Conservation (phyloP, 2,888 invertebrate genomes). For the Noctua fimbriata region DNA sequence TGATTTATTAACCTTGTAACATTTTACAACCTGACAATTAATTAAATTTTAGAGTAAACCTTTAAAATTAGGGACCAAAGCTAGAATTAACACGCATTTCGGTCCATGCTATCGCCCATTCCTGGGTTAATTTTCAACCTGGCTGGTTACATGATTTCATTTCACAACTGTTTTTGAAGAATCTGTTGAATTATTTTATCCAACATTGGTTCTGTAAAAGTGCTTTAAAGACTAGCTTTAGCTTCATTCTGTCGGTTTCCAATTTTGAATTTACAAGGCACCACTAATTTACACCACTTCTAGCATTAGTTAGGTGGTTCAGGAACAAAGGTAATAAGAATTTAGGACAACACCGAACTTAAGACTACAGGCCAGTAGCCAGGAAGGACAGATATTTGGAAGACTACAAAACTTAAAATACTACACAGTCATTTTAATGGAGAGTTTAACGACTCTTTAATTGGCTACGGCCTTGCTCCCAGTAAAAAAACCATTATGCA, state of each 20-base stretch:
- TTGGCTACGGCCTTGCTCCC: slow-evolving; percentile 9
- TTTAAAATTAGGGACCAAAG: neutral
- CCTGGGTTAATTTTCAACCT: neutral
- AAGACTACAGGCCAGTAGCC: neutral
- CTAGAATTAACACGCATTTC: neutral
- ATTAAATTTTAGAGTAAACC: neutral
- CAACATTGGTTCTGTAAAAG: neutral
- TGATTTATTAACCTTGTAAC: slow-evolving; percentile 25
- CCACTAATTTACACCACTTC: neutral
- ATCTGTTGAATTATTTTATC: neutral
- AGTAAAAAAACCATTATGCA: slow-evolving; percentile 11
- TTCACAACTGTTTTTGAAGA: slow-evolving; percentile 7
- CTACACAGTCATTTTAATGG: slow-evolving; percentile 33
- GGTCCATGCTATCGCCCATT: neutral
- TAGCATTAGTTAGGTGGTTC: neutral
- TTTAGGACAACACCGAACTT: neutral
- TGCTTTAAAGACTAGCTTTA: neutral
- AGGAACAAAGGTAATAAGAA: neutral
- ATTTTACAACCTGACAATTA: slow-evolving; percentile 21
- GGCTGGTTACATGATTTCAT: neutral
- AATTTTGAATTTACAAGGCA: slow-evolving; percentile 28
- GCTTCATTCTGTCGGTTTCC: neutral
- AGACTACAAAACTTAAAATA: slow-evolving; percentile 48
- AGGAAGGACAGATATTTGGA: slow-evolving; percentile 33
- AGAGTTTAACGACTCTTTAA: slow-evolving; percentile 36